phyloP scores from a whole-genome alignment of 2,113 vertebrate species.

The Pachyramphus minor region DNA sequence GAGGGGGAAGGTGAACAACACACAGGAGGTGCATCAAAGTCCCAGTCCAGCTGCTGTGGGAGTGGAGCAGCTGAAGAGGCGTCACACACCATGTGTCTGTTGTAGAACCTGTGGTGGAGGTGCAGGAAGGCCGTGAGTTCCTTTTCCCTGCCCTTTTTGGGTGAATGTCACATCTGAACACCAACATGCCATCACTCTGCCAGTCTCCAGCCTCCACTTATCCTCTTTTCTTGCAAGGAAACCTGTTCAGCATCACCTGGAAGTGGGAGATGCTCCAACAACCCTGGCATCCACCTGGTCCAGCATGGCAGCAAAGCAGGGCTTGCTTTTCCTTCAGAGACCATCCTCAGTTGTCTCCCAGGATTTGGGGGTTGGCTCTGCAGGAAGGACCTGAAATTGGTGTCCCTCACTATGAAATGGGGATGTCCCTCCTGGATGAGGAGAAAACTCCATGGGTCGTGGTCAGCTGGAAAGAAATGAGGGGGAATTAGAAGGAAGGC shows the following conservation, averaged over 20 bases:
- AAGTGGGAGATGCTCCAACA: not conserved
- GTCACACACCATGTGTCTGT: accelerated
- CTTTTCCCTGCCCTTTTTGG: not conserved
- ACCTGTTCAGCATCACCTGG: not conserved
- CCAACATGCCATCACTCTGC: not conserved
- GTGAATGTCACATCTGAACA: not conserved
- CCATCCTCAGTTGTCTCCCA: not conserved
- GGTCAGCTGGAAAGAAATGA: not conserved
- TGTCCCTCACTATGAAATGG: not conserved
- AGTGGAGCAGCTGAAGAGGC: not conserved
- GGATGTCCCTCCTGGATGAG: not conserved
- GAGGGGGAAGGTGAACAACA: not conserved
- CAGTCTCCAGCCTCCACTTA: not conserved
- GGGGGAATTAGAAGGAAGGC: not conserved
- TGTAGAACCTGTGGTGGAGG: not conserved
- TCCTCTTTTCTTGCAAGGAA: not conserved
- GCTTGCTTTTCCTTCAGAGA: not conserved
- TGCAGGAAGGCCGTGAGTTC: not conserved
- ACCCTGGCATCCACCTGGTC: not conserved
- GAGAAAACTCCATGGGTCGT: not conserved
- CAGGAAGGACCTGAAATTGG: not conserved
- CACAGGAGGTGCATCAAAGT: not conserved
- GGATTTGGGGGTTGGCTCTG: not conserved
- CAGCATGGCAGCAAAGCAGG: not conserved
- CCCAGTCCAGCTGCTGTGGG: not conserved